Evolutionary conservation across 2,113 vertebrate genomes (phyloP).

Genomic region (Hippocampus zosterae): DNA sequence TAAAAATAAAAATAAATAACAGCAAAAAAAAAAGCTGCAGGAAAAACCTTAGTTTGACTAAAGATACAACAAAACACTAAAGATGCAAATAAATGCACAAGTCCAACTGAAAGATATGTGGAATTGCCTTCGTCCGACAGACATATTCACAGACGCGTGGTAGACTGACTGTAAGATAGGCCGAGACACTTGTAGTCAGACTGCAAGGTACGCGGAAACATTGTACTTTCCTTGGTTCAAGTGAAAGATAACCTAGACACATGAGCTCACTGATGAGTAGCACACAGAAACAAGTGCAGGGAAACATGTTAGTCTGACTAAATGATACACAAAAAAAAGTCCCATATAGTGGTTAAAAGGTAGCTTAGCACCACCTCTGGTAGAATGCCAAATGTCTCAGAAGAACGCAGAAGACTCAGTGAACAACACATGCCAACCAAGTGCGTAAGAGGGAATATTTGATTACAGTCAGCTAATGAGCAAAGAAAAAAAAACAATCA

Average conservation of each 20-base stretch:
- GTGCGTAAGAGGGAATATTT: not conserved
- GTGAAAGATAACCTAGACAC: not conserved
- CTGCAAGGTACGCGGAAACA: not conserved
- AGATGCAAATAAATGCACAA: not conserved
- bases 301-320: not conserved
- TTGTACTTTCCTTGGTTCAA: not conserved
- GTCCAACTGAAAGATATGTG: not conserved
- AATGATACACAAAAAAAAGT: not conserved
- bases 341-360: not conserved
- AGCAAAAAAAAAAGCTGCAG: not conserved
- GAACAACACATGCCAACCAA: not conserved
- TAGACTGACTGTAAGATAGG: not conserved
- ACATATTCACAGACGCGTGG: not conserved
- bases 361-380: not conserved
- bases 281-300: not conserved
- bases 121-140: not conserved
- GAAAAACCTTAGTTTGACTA: not conserved
- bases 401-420: not conserved
- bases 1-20: no score
- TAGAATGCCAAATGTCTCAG: not conserved
- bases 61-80: no score
- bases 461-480: not conserved
- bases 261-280: not conserved
- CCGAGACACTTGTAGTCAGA: not conserved
- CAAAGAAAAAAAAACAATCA: slow-evolving; percentile 26